phyloP scores from a whole-genome alignment of 2,888 invertebrate species.

The Fissipunctia ypsillon region DNA sequence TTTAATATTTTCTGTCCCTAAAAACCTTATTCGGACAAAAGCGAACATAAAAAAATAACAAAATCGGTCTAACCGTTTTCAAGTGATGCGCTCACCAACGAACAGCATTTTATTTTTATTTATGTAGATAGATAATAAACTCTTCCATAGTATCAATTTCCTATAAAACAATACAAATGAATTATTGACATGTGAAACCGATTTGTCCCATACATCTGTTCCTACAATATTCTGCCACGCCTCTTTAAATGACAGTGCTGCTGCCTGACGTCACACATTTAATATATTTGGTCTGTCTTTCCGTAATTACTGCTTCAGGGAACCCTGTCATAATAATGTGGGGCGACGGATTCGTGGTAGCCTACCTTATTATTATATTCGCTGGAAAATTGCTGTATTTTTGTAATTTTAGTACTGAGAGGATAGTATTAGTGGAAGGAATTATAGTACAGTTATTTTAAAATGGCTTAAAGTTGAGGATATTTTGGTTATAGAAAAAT shows the following conservation, averaged over 20 bases:
- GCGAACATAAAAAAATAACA: too few species aligned
- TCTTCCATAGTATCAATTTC: background rate
- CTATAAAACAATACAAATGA: constrained; percentile 10
- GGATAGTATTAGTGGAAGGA: background rate
- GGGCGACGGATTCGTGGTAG: background rate
- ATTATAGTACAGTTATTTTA: background rate
- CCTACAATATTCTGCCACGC: constrained; percentile 48
- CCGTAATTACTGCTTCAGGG: constrained; percentile 37
- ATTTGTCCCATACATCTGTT: constrained; percentile 44
- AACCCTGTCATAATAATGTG: constrained; percentile 41
- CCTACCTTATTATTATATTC: constrained; percentile 17
- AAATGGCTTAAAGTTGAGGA: background rate
- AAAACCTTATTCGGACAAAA: background rate
- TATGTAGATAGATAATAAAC: background rate
- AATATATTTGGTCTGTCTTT: constrained; percentile 22
- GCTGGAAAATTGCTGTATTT: constrained; percentile 18
- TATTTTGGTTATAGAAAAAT: background rate
- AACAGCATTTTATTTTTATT: background rate
- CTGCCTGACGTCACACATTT: constrained; percentile 30
- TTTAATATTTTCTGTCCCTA: background rate
- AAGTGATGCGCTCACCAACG: background rate
- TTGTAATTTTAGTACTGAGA: constrained; percentile 15
- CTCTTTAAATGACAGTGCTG: constrained; percentile 48
- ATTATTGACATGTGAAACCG: constrained; percentile 45
- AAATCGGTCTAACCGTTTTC: background rate